These are phyloP conservation scores for Frankliniella fusca DNA, from an alignment of 2,888 invertebrate genomes.

Conservation along the genomic window DNA sequence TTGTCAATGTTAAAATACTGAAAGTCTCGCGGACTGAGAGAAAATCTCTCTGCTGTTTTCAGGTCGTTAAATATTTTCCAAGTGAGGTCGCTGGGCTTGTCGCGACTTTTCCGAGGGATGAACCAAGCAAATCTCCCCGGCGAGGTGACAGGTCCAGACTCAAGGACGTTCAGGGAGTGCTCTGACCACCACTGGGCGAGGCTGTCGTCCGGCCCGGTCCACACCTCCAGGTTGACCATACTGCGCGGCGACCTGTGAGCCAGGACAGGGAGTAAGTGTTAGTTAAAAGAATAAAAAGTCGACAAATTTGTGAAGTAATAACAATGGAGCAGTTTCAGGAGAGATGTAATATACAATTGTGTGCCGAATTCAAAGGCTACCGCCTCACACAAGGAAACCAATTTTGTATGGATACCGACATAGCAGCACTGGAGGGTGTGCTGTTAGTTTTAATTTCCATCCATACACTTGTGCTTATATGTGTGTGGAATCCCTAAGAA, in stretches of 20 bases:
- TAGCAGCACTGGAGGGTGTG: too few relatives aligned
- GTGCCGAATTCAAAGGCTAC: too few relatives aligned
- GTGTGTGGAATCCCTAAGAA: conserved; percentile 42
- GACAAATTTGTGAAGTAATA: not conserved
- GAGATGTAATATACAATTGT: too few relatives aligned
- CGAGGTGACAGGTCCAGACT: conserved; percentile 53
- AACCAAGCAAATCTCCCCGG: conserved; percentile 64
- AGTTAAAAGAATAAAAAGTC: conserved; percentile 27
- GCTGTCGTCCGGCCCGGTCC: conserved; percentile 61
- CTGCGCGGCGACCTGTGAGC: conserved; percentile 48
- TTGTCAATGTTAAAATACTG: conserved; percentile 44
- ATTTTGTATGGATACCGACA: too few relatives aligned
- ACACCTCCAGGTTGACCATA: conserved; percentile 67
- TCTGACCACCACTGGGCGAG: conserved; percentile 48
- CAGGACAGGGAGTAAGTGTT: conserved; percentile 32
- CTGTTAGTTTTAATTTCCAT: too few relatives aligned
- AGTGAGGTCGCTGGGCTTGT: conserved; percentile 36
- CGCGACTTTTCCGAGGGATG: conserved; percentile 51
- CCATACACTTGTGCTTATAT: not conserved
- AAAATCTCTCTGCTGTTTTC: conserved; percentile 46
- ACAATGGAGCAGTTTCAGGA: too few relatives aligned
- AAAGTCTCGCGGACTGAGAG: conserved; percentile 39
- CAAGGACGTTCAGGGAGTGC: conserved; percentile 46
- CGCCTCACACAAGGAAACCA: too few relatives aligned
- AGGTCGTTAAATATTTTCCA: conserved; percentile 49